Percentiles rank a stretch among this genome's conserved stretches.
Evolutionary conservation across 2,888 invertebrate species (phyloP).

Genomic region (Ecliptopera silaceata): DNA sequence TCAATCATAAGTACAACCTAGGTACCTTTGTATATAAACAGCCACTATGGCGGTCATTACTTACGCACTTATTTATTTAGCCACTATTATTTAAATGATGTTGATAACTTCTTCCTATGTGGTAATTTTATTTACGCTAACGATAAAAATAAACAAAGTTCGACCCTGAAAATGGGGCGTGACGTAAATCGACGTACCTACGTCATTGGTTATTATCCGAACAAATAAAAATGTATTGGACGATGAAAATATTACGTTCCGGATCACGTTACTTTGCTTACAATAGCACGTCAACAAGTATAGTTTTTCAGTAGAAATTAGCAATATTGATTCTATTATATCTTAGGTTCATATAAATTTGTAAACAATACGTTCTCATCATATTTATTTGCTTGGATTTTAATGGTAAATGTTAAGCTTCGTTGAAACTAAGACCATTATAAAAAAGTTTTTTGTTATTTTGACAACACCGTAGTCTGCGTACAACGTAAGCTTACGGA

Average conservation of each 20-base stretch:
- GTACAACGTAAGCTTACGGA: slow-evolving; percentile 46
- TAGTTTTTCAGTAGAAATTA: not conserved
- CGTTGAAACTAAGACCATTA: not conserved
- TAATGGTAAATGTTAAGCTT: not conserved
- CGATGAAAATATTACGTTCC: slow-evolving; percentile 52
- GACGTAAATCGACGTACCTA: slow-evolving; percentile 67
- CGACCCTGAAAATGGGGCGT: slow-evolving; percentile 78
- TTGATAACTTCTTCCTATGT: slow-evolving; percentile 34
- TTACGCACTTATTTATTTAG: slow-evolving; percentile 40
- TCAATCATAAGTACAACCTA: too few species aligned
- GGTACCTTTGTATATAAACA: too few species aligned
- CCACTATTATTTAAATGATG: slow-evolving; percentile 31
- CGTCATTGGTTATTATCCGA: slow-evolving; percentile 67
- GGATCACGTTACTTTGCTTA: slow-evolving; percentile 40
- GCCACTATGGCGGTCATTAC: slow-evolving; percentile 19
- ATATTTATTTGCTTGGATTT: not conserved
- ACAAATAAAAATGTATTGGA: slow-evolving; percentile 43
- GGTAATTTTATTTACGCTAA: slow-evolving; percentile 57
- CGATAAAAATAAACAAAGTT: slow-evolving; percentile 67
- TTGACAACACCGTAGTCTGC: slow-evolving; percentile 37
- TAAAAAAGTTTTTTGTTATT: slow-evolving; percentile 30
- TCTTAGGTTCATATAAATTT: not conserved
- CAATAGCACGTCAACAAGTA: not conserved
- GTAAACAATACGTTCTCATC: not conserved
- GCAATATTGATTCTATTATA: too few species aligned